Percentiles rank a stretch among this genome's conserved stretches.
Evolutionary conservation across 2,113 vertebrate species (phyloP).

Genomic region (Elgaria multicarinata): DNA sequence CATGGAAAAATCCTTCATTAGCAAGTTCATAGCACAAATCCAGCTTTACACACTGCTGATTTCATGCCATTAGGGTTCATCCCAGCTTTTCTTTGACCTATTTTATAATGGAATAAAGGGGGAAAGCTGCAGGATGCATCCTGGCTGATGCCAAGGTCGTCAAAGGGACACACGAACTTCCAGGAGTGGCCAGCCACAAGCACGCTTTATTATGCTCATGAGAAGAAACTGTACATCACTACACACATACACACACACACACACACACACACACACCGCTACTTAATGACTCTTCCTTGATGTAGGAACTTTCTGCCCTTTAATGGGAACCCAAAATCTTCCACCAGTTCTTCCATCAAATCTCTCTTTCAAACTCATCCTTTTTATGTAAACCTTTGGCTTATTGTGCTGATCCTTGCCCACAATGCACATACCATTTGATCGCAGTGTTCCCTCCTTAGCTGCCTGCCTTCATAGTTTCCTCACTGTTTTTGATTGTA

Average conservation of each 20-base stretch:
- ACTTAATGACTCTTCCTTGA: background rate
- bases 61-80: too few species aligned
- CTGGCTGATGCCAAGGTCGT: too few species aligned
- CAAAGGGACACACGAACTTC: too few species aligned
- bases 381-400: background rate
- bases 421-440: background rate
- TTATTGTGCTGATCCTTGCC: background rate
- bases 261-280: background rate
- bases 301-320: background rate
- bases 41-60: too few species aligned
- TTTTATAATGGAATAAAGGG: too few species aligned
- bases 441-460: background rate
- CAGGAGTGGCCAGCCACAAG: too few species aligned
- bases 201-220: too few species aligned
- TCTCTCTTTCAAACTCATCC: background rate
- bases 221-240: too few species aligned
- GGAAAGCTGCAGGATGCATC: too few species aligned
- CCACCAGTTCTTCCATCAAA: background rate
- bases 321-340: background rate
- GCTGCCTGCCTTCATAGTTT: background rate
- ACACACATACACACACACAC: background rate
- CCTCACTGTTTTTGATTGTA: background rate
- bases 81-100: too few species aligned
- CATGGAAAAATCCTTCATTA: too few species aligned
- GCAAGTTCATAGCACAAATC: too few species aligned